Base-by-base conservation (phyloP, 2,888 invertebrate species). In the Apotomis capreana region DNA sequence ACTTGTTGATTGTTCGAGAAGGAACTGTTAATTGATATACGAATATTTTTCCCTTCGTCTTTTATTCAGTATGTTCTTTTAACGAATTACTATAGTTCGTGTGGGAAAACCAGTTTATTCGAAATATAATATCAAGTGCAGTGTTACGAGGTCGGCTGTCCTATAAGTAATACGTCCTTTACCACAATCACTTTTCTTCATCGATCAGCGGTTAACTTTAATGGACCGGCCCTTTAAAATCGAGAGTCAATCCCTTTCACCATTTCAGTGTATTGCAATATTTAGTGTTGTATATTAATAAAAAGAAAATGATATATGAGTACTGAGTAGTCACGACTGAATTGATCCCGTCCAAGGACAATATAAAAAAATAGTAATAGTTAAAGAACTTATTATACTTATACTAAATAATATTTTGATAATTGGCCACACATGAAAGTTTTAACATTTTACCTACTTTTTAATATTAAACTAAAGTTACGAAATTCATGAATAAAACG, bases 141-240 rank as follows among this genome's bases (percentile, higher is more conserved):
- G 54, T 63, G 40, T 63, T 54, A 54, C 63, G 40, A 63, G 63
- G 63, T 63, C 63, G 5, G 37, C 40, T 54, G 63, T 37, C 52
- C 63, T 63, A 9, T 63, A n/a, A 12, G 54, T 40, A 63, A 54
- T 52, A 15, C 13, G 63, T 63, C 40, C 52, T 63, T 40, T 63
- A 5, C 37, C 10, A 54, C 63, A 12, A 13, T 63, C 52, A 15
- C 49, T 10, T 15, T 52, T 37, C n/a, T 9, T 51, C 36, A 36
- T 61, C 6, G 51, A 4, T 26, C n/a, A n/a, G 12, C 15, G 49
- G 37, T 37, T 57, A n/a, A 26, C 10, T 61, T 61, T 61, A 15
- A 61, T 60, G n/a, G 49, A 49, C 36, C 36, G 12, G 37, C 57
- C 57, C 37, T 57, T 57, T 57, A 36, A 57, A 37, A 37, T 12